Percentiles rank a stretch among this genome's conserved stretches.
Evolutionary conservation across 2,797 vertebrate genomes (phyloP).

Genomic region (Crenuchus spilurus): DNA sequence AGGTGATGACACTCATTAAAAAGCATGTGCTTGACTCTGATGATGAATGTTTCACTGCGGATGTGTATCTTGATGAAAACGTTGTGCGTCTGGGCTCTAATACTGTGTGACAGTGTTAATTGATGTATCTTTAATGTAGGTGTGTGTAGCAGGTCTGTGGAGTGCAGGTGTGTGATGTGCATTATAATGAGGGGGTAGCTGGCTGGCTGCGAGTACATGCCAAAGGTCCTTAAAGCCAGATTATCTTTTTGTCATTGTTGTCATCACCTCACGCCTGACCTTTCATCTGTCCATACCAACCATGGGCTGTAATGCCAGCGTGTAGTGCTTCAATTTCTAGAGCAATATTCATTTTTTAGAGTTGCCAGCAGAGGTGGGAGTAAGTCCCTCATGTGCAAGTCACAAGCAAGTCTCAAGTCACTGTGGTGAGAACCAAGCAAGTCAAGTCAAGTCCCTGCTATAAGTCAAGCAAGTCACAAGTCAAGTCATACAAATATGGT

Average conservation of each 20-base stretch:
- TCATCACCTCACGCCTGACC: neutral
- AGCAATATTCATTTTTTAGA: too few relatives aligned
- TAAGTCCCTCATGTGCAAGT: too few relatives aligned
- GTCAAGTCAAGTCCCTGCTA: too few relatives aligned
- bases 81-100: conserved; percentile 12
- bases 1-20: neutral
- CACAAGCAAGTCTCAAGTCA: too few relatives aligned
- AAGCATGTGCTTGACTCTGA: neutral
- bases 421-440: too few relatives aligned
- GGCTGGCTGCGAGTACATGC: neutral
- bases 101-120: conserved; percentile 17
- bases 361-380: too few relatives aligned
- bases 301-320: too few relatives aligned
- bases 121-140: conserved; percentile 7
- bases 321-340: too few relatives aligned
- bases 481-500: too few relatives aligned
- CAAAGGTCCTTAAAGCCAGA: neutral
- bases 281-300: neutral
- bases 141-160: conserved; percentile 21
- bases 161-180: conserved; percentile 5
- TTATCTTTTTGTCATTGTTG: conserved; percentile 8
- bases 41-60: neutral
- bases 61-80: conserved; percentile 2
- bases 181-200: neutral
- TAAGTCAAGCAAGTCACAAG: too few relatives aligned